phyloP scores from a whole-genome alignment of 2,113 vertebrate genomes.

The Otocyon megalotis region DNA sequence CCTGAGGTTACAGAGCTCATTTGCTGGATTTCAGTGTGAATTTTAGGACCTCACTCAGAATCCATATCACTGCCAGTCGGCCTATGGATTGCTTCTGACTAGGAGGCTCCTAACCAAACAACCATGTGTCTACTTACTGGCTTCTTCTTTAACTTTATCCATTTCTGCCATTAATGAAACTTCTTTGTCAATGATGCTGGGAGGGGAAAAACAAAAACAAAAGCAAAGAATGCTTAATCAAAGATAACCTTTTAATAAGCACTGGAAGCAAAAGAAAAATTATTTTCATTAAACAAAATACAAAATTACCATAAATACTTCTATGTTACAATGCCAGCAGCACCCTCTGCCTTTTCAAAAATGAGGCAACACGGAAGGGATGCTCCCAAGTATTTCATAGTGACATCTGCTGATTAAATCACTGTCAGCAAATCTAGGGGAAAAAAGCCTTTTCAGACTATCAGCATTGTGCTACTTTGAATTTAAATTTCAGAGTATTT shows the following conservation, averaged over 20 bases:
- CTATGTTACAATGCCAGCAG: constrained; percentile 19
- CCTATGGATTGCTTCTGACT: background rate
- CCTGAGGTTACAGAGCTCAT: background rate
- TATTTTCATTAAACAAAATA: constrained; percentile 66
- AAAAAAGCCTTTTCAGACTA: constrained; percentile 20
- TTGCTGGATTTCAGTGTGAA: background rate
- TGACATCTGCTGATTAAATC: constrained; percentile 71
- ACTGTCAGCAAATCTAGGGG: constrained; percentile 49
- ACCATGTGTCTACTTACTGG: constrained; percentile 88
- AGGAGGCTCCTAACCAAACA: background rate
- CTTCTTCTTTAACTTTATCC: constrained; percentile 92
- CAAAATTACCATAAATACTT: constrained; percentile 63
- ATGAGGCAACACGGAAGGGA: constrained; percentile 40
- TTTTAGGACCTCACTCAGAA: background rate
- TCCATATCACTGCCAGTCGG: background rate
- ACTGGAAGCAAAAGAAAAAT: constrained; percentile 19
- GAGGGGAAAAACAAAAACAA: constrained; percentile 63
- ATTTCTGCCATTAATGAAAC: constrained; percentile 91
- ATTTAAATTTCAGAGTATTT: constrained; percentile 62
- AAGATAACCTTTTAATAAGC: constrained; percentile 47
- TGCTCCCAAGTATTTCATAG: constrained; percentile 21
- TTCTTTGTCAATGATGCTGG: constrained; percentile 91
- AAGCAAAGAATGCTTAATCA: constrained; percentile 66
- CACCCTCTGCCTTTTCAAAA: constrained; percentile 51
- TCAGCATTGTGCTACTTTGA: constrained; percentile 7